Conservation (phyloP, 1,140 invertebrate species). For the Pachypeltis micranthus region DNA sequence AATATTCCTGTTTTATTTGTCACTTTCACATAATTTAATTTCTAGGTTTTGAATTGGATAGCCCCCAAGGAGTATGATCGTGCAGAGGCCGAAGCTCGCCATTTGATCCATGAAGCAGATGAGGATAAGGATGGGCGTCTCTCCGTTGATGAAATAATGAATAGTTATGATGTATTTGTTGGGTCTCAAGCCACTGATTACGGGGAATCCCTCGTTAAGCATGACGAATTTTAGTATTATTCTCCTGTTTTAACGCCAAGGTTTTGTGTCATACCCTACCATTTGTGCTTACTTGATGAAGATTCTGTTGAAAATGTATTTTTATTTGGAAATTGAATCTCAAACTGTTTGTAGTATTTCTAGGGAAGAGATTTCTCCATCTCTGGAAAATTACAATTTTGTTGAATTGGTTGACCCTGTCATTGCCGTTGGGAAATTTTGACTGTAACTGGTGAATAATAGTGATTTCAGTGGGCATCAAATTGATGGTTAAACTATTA, state of each 20-base stretch:
- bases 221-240: constrained; percentile 75
- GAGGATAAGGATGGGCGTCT: constrained; percentile 78
- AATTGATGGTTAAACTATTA: no score
- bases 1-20: background rate
- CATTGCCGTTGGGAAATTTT: no score
- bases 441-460: no score
- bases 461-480: no score
- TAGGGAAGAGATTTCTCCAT: no score
- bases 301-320: background rate
- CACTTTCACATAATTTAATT: constrained; percentile 24
- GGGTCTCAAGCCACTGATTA: constrained; percentile 98
- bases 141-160: constrained; percentile 82
- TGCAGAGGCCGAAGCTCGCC: constrained; percentile 85
- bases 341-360: no score
- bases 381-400: no score
- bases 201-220: constrained; percentile 83
- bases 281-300: background rate
- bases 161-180: constrained; percentile 95
- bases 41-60: constrained; percentile 78
- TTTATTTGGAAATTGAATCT: no score
- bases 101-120: constrained; percentile 93
- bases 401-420: no score
- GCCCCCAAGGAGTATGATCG: constrained; percentile 93
- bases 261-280: no score
- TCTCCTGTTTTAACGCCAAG: background rate